A percentile compares a stretch with the other conserved stretches of the same genome.
Evolutionary conservation across 2,888 invertebrate genomes (phyloP).

Genomic region (Hirtodrosophila confusa): DNA sequence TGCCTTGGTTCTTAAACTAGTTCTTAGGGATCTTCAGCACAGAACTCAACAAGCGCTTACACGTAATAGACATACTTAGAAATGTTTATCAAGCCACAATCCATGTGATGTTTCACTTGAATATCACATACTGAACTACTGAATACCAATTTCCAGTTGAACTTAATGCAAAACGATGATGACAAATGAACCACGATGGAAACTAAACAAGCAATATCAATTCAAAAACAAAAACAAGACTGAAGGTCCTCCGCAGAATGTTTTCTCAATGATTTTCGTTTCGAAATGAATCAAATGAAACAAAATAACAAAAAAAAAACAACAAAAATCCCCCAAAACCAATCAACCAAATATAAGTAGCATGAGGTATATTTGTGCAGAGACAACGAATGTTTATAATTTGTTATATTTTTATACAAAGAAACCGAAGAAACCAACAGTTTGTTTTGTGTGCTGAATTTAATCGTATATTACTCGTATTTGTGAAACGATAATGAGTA

Average conservation of each 20-base stretch:
- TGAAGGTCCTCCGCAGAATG: constrained; percentile 79
- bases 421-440: constrained; percentile 20
- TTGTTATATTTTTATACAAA: constrained; percentile 76
- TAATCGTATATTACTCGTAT: constrained; percentile 33
- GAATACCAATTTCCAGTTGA: constrained; percentile 31
- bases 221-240: constrained; percentile 58
- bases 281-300: constrained; percentile 28
- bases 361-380: constrained; percentile 38
- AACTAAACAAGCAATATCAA: constrained; percentile 64
- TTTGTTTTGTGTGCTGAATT: constrained; percentile 60
- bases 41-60: constrained; percentile 32
- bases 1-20: constrained; percentile 44
- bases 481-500: constrained; percentile 28
- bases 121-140: constrained; percentile 24
- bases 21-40: constrained; percentile 66
- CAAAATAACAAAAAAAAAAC: neutral
- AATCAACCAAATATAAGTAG: constrained; percentile 55
- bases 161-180: constrained; percentile 12
- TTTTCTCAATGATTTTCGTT: constrained; percentile 61
- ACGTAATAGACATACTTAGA: constrained; percentile 23
- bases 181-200: constrained; percentile 45
- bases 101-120: constrained; percentile 32
- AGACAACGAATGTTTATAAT: constrained; percentile 75
- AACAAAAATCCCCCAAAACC: constrained; percentile 2
- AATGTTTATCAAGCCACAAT: constrained; percentile 38